phyloP scores from a whole-genome alignment of 2,113 vertebrate species.

The Scomber japonicus region DNA sequence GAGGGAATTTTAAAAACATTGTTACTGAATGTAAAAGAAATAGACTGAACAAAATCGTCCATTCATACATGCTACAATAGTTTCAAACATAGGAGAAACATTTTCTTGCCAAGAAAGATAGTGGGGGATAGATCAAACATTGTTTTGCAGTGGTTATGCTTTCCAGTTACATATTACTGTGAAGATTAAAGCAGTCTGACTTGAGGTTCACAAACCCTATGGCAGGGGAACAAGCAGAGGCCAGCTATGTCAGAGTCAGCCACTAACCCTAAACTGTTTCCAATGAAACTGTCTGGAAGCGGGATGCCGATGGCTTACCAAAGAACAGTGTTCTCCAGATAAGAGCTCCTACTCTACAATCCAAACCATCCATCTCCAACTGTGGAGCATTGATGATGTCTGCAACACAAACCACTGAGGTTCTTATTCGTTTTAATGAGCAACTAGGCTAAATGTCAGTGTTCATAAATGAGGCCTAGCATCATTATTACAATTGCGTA shows the following conservation, averaged over 20 bases:
- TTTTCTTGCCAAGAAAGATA: not conserved
- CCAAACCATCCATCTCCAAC: slow-evolving; percentile 49
- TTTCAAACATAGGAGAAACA: not conserved
- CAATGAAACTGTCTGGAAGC: slow-evolving; percentile 23
- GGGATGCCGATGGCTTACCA: slow-evolving; percentile 33
- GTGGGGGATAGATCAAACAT: not conserved
- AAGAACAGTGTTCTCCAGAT: slow-evolving; percentile 19
- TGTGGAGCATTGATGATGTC: slow-evolving; percentile 46
- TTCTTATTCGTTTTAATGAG: slow-evolving; percentile 39
- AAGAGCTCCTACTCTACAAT: slow-evolving; percentile 29
- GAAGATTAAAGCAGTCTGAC: slow-evolving; percentile 46
- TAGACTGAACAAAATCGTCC: too few relatives aligned
- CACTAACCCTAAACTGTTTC: slow-evolving; percentile 45
- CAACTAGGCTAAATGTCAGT: slow-evolving; percentile 46
- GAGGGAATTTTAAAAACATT: not conserved
- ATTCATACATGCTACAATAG: not conserved
- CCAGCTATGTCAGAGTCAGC: slow-evolving; percentile 37
- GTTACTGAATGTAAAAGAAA: too few relatives aligned
- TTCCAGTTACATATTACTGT: slow-evolving; percentile 38
- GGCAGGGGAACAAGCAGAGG: slow-evolving; percentile 34
- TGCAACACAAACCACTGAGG: slow-evolving; percentile 31
- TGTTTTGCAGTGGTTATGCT: slow-evolving; percentile 19
- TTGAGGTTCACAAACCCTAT: slow-evolving; percentile 27
- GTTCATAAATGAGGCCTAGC: slow-evolving; percentile 68
- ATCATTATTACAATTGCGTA: slow-evolving; percentile 68